Conservation (phyloP, 2,113 vertebrate species). For the Plecotus auritus region DNA sequence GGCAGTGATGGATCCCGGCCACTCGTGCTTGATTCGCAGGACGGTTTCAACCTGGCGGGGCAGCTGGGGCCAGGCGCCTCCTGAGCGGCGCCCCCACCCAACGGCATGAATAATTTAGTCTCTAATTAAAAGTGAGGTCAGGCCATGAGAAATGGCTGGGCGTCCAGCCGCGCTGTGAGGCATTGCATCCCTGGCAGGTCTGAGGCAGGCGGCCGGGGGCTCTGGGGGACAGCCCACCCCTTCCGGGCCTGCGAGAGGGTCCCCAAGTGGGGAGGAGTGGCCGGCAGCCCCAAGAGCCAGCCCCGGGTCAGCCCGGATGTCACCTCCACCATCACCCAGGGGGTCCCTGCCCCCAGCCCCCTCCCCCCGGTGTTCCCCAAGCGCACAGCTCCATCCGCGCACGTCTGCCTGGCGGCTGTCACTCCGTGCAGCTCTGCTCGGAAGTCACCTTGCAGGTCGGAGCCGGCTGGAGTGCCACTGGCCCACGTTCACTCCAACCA, state of each 20-base stretch:
- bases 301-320: neutral
- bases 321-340: fast-evolving
- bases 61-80: slow-evolving; percentile 77
- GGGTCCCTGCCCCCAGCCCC: neutral
- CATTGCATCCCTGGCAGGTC: slow-evolving; percentile 74
- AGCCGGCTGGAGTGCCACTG: neutral
- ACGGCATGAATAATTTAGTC: slow-evolving; percentile 89
- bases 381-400: neutral
- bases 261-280: fast-evolving
- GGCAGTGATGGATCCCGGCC: slow-evolving; percentile 63
- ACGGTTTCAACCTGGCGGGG: slow-evolving; percentile 68
- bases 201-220: slow-evolving; percentile 69
- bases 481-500: fast-evolving
- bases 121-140: slow-evolving; percentile 93
- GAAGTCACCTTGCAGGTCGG: neutral
- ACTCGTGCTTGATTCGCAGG: slow-evolving; percentile 80
- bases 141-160: slow-evolving; percentile 85
- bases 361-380: fast-evolving
- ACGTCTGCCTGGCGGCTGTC: neutral
- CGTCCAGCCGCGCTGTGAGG: slow-evolving; percentile 76
- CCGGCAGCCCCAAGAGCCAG: neutral
- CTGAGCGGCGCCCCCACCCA: slow-evolving; percentile 80
- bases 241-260: neutral
- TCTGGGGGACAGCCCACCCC: slow-evolving; percentile 55
- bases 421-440: neutral